phyloP scores from a whole-genome alignment of 2,888 invertebrate species.

The Coelopa pilipes region DNA sequence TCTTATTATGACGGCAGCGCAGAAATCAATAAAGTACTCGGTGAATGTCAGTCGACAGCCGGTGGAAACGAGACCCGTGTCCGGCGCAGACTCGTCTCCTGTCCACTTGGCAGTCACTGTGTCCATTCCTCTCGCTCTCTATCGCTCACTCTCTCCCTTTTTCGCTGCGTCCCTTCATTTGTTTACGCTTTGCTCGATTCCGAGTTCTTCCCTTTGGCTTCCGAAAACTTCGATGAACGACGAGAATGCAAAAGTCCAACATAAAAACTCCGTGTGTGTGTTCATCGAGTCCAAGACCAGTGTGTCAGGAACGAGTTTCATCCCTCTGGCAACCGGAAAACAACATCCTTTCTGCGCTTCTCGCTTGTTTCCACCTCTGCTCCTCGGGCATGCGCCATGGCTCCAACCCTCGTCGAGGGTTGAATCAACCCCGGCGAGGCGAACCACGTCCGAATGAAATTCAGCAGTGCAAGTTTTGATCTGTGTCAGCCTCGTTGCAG shows the following conservation, averaged over 20 bases:
- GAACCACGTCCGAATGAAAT: not conserved
- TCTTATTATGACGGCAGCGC: not conserved
- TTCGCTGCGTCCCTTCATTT: not conserved
- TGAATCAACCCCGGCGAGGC: not conserved
- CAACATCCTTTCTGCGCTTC: not conserved
- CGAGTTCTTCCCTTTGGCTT: too few species aligned
- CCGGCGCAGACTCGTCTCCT: constrained; percentile 5
- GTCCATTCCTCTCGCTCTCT: not conserved
- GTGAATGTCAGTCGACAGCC: not conserved
- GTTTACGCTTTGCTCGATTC: not conserved
- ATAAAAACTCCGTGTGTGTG: too few species aligned
- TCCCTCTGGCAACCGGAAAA: too few species aligned
- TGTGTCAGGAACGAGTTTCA: too few species aligned
- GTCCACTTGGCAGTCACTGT: not conserved
- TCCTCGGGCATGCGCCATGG: constrained; percentile 22
- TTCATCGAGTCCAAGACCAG: too few species aligned
- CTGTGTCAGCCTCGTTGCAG: not conserved
- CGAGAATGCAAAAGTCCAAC: too few species aligned
- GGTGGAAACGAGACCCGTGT: not conserved
- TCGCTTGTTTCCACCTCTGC: not conserved
- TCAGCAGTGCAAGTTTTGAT: constrained; percentile 23
- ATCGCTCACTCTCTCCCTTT: not conserved
- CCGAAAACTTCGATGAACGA: too few species aligned
- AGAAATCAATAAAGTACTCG: not conserved
- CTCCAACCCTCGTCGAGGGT: constrained; percentile 18